Base-by-base conservation (phyloP, 2,888 invertebrate species). In the Caenorhabditis drosophilae region DNA sequence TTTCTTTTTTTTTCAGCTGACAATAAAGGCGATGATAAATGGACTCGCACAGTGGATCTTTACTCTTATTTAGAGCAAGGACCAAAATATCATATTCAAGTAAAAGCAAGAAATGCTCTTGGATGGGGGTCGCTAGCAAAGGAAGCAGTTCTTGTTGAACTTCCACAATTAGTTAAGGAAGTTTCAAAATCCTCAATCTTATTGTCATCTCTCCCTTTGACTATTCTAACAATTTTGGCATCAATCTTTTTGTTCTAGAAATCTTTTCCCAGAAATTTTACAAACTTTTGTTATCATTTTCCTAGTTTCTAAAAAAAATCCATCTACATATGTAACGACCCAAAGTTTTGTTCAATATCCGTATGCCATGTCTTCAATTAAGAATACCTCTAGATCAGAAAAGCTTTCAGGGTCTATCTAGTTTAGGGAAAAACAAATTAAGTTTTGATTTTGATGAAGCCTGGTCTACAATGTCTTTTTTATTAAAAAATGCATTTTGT, bases 121-220 rank as follows among this genome's bases (percentile, higher is more conserved):
- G 75, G 75, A 57, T 75, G 68, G 66, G 75, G 75, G 40, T 64
- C 61, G 15, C 62, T 66, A 44, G 68, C 75, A 3, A 66, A 63
- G 46, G 68, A 70, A 26, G 62, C 58, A 6, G 4, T 64, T 23
- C 16, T 16, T 9, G 59, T 64, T 4, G 46, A 57, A 18, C 23
- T 40, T 38, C 23, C 40, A 40, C 23, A 9, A 6, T 4, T 23
- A 6, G 26, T 51, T 25, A 16, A 41, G n/a, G 25, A 23, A 2
- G 36, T 6, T 20, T 23, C 16, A 12, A 44, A 18, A 22, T 20
- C 22, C 20, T 40, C 40, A 16, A 22, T 16, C n/a, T 22, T 62
- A 52, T 40, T 23, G 11, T n/a, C n/a, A n/a, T 4, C 16, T 11
- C 23, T n/a, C 42, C 9, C 9, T 16, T 27, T 45, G 26, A 45